A percentile compares a stretch with the other conserved stretches of the same genome.
phyloP scores from a whole-genome alignment of 37 sponge, comb jelly and placozoan genomes.

The Spongilla lacustris region DNA sequence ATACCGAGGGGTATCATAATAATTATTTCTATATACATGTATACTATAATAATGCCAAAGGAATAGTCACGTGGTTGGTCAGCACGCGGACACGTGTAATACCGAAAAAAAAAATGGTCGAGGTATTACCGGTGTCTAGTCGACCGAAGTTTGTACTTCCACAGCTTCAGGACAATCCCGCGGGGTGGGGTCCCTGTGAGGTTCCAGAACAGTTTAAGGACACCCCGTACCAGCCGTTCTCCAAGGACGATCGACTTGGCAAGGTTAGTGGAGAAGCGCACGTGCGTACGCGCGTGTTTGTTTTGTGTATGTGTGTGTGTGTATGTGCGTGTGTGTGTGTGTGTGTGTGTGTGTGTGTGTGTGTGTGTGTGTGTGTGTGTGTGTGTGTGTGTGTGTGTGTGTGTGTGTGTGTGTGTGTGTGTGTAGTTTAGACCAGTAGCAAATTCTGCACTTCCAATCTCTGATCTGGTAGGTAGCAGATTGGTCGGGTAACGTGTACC shows the following conservation, averaged over 20 bases:
- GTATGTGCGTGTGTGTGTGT: not conserved
- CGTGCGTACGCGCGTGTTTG: not conserved
- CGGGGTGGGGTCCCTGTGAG: slow-evolving; percentile 94
- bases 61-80: not conserved
- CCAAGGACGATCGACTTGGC: slow-evolving; percentile 91
- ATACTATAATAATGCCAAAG: not conserved
- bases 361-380: not conserved
- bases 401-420: not conserved
- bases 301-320: not conserved
- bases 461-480: slow-evolving; percentile 80
- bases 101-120: not conserved
- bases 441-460: not conserved
- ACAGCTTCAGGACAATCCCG: slow-evolving; percentile 78
- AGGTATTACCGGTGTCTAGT: not conserved
- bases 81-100: not conserved
- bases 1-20: not conserved
- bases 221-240: slow-evolving; percentile 96
- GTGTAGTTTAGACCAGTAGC: too few species aligned
- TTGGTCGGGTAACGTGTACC: slow-evolving; percentile 88
- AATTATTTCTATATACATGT: too few species aligned
- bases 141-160: slow-evolving; percentile 57
- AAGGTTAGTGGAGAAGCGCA: slow-evolving; percentile 73
- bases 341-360: not conserved
- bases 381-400: not conserved
- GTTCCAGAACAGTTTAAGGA: slow-evolving; percentile 91